Conservation (phyloP, 1,140 invertebrate genomes). For the Parasteatoda tepidariorum region DNA sequence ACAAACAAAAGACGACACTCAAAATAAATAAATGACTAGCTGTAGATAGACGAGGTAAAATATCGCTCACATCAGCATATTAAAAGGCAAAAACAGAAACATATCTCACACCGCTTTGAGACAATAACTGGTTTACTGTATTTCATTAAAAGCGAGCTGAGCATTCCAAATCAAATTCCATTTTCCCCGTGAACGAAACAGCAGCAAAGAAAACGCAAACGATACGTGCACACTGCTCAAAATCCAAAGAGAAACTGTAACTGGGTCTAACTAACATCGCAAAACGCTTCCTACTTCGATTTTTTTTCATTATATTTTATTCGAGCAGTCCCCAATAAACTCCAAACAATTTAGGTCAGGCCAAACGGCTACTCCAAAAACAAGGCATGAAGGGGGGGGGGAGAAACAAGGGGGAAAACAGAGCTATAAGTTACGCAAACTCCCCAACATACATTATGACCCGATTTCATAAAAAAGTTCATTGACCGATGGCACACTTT, state of each 20-base stretch:
- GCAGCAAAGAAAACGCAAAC: background rate
- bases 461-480: constrained; percentile 21
- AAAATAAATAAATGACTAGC: too few relatives aligned
- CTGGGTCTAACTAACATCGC: background rate
- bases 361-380: constrained; percentile 56
- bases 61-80: too few relatives aligned
- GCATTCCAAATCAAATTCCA: background rate
- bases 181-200: background rate
- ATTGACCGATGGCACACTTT: constrained; percentile 59
- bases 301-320: constrained; percentile 35
- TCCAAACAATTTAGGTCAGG: constrained; percentile 58
- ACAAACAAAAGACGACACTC: too few relatives aligned
- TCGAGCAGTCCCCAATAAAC: constrained; percentile 56
- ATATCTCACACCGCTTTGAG: too few relatives aligned
- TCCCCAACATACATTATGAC: constrained; percentile 15
- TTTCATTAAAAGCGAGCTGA: too few relatives aligned
- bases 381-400: constrained; percentile 29
- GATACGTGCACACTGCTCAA: constrained; percentile 22
- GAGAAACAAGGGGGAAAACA: background rate
- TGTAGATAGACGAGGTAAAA: too few relatives aligned
- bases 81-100: too few relatives aligned
- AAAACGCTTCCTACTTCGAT: constrained; percentile 41
- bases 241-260: constrained; percentile 13
- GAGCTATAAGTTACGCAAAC: constrained; percentile 44
- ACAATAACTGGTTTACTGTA: too few relatives aligned